Evolutionary conservation across 2,113 vertebrate genomes (phyloP).

Genomic region (Eurystomus gularis): DNA sequence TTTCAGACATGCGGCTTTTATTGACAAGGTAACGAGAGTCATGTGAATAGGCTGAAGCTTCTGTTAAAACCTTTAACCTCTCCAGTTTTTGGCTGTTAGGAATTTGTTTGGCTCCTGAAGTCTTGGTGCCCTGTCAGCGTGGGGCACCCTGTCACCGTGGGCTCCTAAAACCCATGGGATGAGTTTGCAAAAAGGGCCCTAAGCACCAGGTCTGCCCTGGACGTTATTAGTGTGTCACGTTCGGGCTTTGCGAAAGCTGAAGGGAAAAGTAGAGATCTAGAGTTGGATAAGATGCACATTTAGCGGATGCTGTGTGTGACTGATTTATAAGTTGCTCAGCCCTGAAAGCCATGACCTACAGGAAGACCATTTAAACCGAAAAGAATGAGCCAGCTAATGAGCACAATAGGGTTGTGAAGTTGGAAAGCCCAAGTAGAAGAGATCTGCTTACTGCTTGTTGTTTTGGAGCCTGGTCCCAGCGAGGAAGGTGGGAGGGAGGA

Average conservation of each 20-base stretch:
- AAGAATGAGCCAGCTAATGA: slow-evolving; percentile 25
- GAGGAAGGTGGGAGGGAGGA: background rate
- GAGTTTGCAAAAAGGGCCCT: background rate
- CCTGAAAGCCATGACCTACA: slow-evolving; percentile 45
- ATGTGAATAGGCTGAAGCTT: background rate
- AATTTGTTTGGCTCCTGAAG: background rate
- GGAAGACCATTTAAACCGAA: background rate
- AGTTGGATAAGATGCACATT: background rate
- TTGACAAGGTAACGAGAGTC: background rate
- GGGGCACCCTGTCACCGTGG: background rate
- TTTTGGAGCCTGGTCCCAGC: background rate
- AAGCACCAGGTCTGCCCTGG: accelerated
- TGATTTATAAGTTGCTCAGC: slow-evolving; percentile 4
- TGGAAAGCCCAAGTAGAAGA: background rate
- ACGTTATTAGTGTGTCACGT: background rate
- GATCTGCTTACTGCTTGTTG: background rate
- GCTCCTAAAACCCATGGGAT: background rate
- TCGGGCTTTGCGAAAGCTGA: background rate
- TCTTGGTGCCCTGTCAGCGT: background rate
- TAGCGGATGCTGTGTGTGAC: background rate
- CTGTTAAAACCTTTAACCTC: background rate
- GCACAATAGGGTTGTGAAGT: background rate
- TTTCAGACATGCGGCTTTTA: background rate
- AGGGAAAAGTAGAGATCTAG: background rate
- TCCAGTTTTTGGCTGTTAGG: background rate